Evolutionary conservation across 1,140 invertebrate genomes (phyloP), one percentile per base, ranked within the genome.

Genomic region (Atopsyche davidsoni): DNA sequence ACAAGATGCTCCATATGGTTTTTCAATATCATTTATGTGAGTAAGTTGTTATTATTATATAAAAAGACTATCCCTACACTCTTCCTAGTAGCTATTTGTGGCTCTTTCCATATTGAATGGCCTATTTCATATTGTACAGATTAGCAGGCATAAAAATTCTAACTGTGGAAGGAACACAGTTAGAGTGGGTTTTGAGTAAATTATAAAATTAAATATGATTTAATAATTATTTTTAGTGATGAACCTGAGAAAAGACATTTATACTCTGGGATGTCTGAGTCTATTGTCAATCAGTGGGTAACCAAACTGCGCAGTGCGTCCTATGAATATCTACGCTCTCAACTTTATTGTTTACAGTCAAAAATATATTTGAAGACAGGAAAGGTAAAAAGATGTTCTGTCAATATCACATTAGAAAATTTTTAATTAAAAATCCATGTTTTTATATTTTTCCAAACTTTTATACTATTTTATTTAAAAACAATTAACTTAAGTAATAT

Each of bases 201-300:
- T n/a, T n/a, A 9, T 35, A 35, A 10, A 35, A 35, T 10, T 10
- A 35, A 35, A 35, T 35, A 14, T 35, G 14, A 10, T 4, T 10
- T 35, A 38, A 2, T 24, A 31, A 17, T 40, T 50, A 35, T 32
- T 65, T 66, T 72, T 64, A 73, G 76, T 55, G 79, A 83, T 68
- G 81, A 83, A 58, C 76, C 78, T 16, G 80, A 83, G 21, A 82
- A 81, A 57, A 69, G 76, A 13, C 81, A 83, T 60, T 60, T 83
- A 17, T 75, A 83, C 51, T 79, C 79, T 39, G 77, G 77, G n/a
- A 69, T 79, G 43, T 77, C 79, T 19, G 80, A 83, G 60, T 66
- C 69, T 25, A 75, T 78, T 62, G 77, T 80, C 2, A 69, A 78
- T 16, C 70, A 79, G 36, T 83, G 81, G 82, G 73, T 83, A 4